phyloP scores from a whole-genome alignment of 2,888 invertebrate genomes.

The Hirtodrosophila histrioides region DNA sequence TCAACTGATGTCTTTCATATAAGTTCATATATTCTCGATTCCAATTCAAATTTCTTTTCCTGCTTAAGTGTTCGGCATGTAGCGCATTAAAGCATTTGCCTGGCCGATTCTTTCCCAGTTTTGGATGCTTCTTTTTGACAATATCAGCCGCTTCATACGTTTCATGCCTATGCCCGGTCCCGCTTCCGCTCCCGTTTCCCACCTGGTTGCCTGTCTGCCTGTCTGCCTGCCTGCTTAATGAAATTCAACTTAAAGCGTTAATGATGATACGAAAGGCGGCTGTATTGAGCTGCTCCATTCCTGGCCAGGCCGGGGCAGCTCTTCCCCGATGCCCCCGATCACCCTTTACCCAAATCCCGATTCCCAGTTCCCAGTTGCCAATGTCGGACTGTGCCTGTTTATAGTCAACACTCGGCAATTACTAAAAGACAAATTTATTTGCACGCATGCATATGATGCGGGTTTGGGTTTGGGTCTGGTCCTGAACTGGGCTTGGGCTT shows the following conservation, averaged over 20 bases:
- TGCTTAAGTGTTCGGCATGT: background rate
- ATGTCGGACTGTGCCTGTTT: slow-evolving; percentile 61
- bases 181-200: slow-evolving; percentile 18
- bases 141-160: slow-evolving; percentile 23
- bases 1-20: too few relatives aligned
- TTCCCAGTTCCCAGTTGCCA: slow-evolving; percentile 5
- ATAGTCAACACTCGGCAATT: slow-evolving; percentile 77
- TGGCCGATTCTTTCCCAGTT: slow-evolving; percentile 10
- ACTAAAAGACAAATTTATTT: slow-evolving; percentile 83
- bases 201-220: slow-evolving; percentile 11
- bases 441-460: slow-evolving; percentile 79
- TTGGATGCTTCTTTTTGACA: slow-evolving; percentile 13
- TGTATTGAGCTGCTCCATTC: slow-evolving; percentile 2
- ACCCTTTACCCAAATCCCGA: background rate
- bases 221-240: slow-evolving; percentile 72
- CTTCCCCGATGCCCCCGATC: background rate
- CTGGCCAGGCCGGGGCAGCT: background rate
- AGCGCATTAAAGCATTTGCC: slow-evolving; percentile 25
- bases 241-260: slow-evolving; percentile 75
- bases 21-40: too few relatives aligned
- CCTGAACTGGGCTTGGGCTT: background rate
- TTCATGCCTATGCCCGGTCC: slow-evolving; percentile 9
- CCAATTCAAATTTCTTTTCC: too few relatives aligned
- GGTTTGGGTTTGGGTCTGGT: slow-evolving; percentile 26
- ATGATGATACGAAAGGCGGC: slow-evolving; percentile 59